Percentiles rank a stretch among this genome's conserved stretches.
Conservation (phyloP, 2,888 invertebrate species). For the Mechanitis mazaeus region DNA sequence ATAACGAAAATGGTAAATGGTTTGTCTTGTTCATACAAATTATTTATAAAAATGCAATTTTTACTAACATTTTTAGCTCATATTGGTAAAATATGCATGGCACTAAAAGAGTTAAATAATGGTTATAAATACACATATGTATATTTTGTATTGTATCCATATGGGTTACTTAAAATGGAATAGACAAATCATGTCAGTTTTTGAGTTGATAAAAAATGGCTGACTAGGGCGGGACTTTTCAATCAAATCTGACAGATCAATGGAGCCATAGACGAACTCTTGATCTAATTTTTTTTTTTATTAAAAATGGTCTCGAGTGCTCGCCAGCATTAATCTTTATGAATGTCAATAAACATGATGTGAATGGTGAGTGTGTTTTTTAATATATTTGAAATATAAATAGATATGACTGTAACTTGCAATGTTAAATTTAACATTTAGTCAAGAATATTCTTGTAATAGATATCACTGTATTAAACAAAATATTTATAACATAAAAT, state of each 20-base stretch:
- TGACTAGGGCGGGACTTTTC: conserved; percentile 19
- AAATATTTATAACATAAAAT: no score
- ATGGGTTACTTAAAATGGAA: not conserved
- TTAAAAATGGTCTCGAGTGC: conserved; percentile 9
- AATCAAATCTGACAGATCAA: conserved; percentile 24
- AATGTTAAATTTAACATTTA: no score
- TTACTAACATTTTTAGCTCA: no score
- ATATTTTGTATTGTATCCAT: no score
- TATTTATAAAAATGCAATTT: no score
- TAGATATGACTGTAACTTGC: not conserved
- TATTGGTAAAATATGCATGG: no score
- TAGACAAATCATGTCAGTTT: conserved; percentile 13
- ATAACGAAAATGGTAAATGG: no score
- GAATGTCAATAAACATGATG: conserved; percentile 9
- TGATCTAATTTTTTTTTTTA: conserved; percentile 14
- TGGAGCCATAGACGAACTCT: conserved; percentile 23
- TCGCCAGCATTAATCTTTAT: conserved; percentile 1
- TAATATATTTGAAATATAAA: not conserved
- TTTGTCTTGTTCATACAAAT: no score
- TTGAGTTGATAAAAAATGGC: conserved; percentile 17
- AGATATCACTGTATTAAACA: no score
- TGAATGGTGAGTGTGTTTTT: conserved; percentile 3
- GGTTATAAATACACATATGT: no score
- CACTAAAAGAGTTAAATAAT: no score
- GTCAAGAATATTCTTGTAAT: no score